phyloP scores from a whole-genome alignment of 2,113 vertebrate species.

The Pholis gunnellus region DNA sequence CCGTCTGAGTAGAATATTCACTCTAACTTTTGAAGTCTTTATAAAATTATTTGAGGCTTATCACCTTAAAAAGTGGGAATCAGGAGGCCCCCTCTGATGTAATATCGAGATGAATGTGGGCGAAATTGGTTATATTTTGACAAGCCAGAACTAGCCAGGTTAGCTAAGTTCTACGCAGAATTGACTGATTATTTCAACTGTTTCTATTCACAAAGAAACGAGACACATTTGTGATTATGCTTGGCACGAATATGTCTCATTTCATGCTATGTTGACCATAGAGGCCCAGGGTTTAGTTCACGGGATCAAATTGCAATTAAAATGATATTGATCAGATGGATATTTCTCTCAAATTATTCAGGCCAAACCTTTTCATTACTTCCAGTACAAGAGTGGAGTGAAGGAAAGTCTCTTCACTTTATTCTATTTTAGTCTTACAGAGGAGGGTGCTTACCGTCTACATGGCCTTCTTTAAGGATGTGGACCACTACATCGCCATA shows the following conservation, averaged over 20 bases:
- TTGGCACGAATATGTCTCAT: background rate
- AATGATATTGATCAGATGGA: background rate
- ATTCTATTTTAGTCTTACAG: conserved; percentile 28
- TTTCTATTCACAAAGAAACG: background rate
- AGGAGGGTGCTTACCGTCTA: conserved; percentile 1
- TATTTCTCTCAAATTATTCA: background rate
- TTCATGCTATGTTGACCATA: background rate
- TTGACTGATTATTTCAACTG: no score
- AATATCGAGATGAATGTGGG: no score
- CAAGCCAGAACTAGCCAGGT: no score
- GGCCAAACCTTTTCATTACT: background rate
- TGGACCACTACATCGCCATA: conserved; percentile 15
- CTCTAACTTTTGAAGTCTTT: no score
- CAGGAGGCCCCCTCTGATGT: no score
- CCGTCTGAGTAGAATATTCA: background rate
- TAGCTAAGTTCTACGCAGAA: no score
- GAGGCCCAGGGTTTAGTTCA: background rate
- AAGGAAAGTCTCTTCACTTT: conserved; percentile 16
- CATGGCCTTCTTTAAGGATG: background rate
- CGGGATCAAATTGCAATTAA: background rate
- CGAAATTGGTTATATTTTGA: no score
- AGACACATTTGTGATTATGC: background rate
- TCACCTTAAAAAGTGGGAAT: no score
- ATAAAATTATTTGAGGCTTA: no score
- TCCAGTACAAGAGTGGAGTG: background rate